phyloP scores from a whole-genome alignment of 2,113 vertebrate species.

The Zapornia atra region DNA sequence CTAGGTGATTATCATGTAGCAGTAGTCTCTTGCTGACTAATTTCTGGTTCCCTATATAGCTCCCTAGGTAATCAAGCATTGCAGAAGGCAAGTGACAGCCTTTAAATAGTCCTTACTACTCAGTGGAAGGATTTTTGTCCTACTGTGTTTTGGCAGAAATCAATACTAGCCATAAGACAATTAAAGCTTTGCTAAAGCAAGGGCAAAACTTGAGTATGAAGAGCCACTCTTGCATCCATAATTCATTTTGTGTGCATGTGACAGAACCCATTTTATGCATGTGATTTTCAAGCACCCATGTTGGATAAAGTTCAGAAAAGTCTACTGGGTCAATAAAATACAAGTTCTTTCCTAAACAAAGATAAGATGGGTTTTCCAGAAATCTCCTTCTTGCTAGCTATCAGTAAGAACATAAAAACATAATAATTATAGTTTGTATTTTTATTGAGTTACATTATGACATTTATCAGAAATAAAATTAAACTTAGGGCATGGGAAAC shows the following conservation, averaged over 20 bases:
- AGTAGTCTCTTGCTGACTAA: not conserved
- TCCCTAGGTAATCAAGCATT: not conserved
- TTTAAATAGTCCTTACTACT: not conserved
- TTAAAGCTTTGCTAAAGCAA: not conserved
- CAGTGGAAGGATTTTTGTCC: not conserved
- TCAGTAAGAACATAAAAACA: not conserved
- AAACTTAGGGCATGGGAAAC: not conserved
- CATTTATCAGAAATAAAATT: not conserved
- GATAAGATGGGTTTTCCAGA: not conserved
- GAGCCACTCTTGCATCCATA: not conserved
- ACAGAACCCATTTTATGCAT: not conserved
- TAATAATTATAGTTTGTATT: not conserved
- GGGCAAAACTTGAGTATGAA: not conserved
- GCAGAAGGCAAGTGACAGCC: not conserved
- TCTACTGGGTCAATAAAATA: not conserved
- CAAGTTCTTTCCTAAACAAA: not conserved
- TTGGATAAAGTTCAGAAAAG: not conserved
- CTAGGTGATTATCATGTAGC: not conserved
- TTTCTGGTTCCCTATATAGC: not conserved
- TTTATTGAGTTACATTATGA: not conserved
- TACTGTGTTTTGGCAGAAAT: not conserved
- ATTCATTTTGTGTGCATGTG: not conserved
- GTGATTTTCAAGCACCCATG: not conserved
- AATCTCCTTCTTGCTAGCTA: not conserved
- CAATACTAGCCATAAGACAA: not conserved